Evolutionary conservation across 2,888 invertebrate genomes (phyloP).

Genomic region (Thera obeliscata): DNA sequence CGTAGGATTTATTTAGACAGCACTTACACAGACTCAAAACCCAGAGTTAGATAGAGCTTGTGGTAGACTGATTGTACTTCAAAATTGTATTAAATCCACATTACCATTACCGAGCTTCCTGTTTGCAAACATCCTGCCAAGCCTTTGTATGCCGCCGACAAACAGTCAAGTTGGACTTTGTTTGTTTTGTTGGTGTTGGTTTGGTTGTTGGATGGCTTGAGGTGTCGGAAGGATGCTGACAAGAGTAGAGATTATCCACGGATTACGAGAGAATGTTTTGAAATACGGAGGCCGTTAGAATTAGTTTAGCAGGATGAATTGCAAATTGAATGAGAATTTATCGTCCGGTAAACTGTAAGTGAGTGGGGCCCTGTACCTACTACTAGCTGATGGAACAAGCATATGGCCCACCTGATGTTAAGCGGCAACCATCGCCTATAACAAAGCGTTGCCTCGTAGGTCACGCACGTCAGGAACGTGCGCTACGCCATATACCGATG

Average conservation of each 20-base stretch:
- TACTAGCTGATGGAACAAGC: too few species aligned
- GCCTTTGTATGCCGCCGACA: not conserved
- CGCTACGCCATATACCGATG: too few species aligned
- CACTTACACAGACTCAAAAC: too few species aligned
- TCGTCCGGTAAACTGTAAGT: too few species aligned
- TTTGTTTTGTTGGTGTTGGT: too few species aligned
- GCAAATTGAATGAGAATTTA: not conserved
- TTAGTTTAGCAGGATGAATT: not conserved
- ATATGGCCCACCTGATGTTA: too few species aligned
- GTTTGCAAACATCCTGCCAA: slow-evolving; percentile 40
- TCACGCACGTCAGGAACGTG: too few species aligned
- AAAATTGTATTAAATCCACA: not conserved
- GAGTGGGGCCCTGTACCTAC: too few species aligned
- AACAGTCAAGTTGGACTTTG: not conserved
- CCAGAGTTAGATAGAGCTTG: too few species aligned
- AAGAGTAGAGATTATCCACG: slow-evolving; percentile 18
- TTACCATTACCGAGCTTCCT: slow-evolving; percentile 26
- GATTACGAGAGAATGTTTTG: slow-evolving; percentile 10
- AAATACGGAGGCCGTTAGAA: not conserved
- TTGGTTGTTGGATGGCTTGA: not conserved
- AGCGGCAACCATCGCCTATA: too few species aligned
- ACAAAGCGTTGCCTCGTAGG: too few species aligned
- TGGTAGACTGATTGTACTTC: not conserved
- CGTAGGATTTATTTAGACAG: too few species aligned
- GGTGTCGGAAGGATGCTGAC: slow-evolving; percentile 24